Base-by-base conservation (phyloP, 2,797 vertebrate genomes). In the Alectoris magna region DNA sequence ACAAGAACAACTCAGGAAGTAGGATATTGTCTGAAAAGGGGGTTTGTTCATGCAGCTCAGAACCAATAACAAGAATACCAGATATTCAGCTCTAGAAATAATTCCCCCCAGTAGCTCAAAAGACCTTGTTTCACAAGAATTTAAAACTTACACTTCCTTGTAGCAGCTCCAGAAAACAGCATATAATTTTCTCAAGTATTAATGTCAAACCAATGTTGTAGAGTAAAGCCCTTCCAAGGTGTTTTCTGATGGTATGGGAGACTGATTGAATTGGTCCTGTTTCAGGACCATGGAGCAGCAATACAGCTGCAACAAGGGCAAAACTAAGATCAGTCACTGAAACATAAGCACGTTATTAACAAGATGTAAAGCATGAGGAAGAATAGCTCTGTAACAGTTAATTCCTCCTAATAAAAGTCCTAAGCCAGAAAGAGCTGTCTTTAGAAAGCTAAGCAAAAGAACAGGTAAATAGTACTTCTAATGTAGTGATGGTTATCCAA, bases 401-500 rank as follows among this genome's bases (percentile, higher is more conserved):
- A 82, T 24, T 91, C 22, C 13, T 90, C 26, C 34, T 46, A 68
- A n/a, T 44, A 84, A 23, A 81, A 85, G 17, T 11, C 6, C 31
- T 58, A 48, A 90, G 88, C 70, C 14, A 38, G 46, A 82, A 87
- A 68, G 17, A 82, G 5, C 12, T 34, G 21, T 14, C 91, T 77
- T 44, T 18, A 74, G 34, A 87, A 83, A 91, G 29, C 11, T 58
- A 48, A 88, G 86, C 7, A 89, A 87, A 84, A 74, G 23, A 51
- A 69, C 24, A 84, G 72, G 69, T 91, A 94, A 85, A 53, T n/a
- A 67, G 56, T 38, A 27, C 63, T 76, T 87, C 84, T 74, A 38
- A 77, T 39, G 7, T n/a, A 88, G 22, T 0, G 0, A 88, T 69
- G 77, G 22, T 53, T 80, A 80, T 19, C 39, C 29, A 80, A 86